Evolutionary conservation across 2,888 invertebrate species (phyloP).

Genomic region (Zygaena filipendulae): DNA sequence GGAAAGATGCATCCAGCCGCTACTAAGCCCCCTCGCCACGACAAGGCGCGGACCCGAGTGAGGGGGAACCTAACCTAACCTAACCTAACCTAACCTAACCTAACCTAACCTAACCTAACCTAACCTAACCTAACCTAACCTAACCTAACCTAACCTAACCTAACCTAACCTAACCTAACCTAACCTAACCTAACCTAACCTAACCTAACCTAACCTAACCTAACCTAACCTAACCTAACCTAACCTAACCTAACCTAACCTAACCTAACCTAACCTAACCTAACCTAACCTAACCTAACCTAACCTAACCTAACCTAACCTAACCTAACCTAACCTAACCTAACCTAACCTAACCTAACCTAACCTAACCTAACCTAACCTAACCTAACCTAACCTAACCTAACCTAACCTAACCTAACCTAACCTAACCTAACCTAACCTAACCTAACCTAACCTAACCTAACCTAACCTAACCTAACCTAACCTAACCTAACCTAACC

Average conservation of each 20-base stretch:
- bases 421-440: constrained; percentile 15
- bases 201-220: constrained; percentile 7
- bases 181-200: constrained; percentile 9
- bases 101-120: constrained; percentile 8
- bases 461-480: constrained; percentile 13
- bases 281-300: constrained; percentile 16
- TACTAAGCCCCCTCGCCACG: no score
- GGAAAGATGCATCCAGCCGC: no score
- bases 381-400: constrained; percentile 8
- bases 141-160: constrained; percentile 8
- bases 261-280: constrained; percentile 6
- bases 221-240: constrained; percentile 6
- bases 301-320: constrained; percentile 12
- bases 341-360: constrained; percentile 4
- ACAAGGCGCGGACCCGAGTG: no score
- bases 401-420: constrained; percentile 16
- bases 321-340: constrained; percentile 8
- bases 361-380: neutral
- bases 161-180: constrained; percentile 10
- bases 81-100: constrained; percentile 11
- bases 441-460: constrained; percentile 15
- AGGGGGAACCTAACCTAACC: constrained; percentile 15
- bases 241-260: constrained; percentile 9
- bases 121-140: constrained; percentile 9
- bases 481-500: constrained; percentile 11